phyloP scores from a whole-genome alignment of 2,113 vertebrate genomes.

The Balaeniceps rex region DNA sequence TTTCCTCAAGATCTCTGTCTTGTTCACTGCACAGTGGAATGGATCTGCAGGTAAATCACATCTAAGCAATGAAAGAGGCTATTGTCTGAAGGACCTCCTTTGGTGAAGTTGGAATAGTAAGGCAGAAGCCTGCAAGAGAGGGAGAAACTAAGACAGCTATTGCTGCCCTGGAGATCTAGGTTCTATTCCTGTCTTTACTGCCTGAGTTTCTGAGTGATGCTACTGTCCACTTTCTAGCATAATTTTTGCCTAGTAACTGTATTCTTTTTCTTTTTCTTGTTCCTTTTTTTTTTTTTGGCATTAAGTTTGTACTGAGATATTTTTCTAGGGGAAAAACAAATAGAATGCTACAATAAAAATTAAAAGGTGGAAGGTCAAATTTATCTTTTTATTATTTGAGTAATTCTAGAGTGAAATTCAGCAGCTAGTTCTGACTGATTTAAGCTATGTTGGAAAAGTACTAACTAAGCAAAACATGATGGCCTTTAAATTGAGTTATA shows the following conservation, averaged over 20 bases:
- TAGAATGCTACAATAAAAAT: background rate
- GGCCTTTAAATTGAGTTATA: background rate
- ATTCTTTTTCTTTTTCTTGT: background rate
- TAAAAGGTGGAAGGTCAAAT: background rate
- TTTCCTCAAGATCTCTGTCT: background rate
- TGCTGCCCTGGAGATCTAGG: background rate
- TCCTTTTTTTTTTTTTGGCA: background rate
- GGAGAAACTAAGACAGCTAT: background rate
- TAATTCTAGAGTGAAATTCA: background rate
- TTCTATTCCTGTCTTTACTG: background rate
- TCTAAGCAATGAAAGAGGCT: background rate
- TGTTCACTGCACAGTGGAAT: background rate
- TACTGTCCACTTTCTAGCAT: background rate
- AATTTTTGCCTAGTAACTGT: background rate
- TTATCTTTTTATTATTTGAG: background rate
- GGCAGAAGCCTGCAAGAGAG: background rate
- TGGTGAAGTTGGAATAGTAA: background rate
- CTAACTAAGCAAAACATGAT: background rate
- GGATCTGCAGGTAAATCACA: background rate
- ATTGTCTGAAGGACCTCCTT: background rate
- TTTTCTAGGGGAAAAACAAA: background rate
- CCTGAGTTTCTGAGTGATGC: background rate
- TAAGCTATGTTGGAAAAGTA: background rate
- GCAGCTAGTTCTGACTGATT: background rate
- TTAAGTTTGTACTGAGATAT: background rate